These are phyloP conservation scores for Drosophila parvula DNA, from an alignment of 1,140 invertebrate genomes.

Conservation along the genomic window DNA sequence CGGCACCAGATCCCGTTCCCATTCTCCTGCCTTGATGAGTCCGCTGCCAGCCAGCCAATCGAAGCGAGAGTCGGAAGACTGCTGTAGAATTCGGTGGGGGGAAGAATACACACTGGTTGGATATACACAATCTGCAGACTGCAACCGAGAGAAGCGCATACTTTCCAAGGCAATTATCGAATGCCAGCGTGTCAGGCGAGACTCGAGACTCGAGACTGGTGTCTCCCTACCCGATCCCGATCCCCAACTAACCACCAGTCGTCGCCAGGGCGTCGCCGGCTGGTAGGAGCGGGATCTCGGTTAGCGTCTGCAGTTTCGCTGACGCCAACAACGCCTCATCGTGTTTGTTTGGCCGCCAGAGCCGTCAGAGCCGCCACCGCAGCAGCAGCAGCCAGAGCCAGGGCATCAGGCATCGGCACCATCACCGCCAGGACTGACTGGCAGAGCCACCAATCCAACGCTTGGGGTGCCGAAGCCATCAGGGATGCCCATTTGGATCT, in stretches of 20 bases:
- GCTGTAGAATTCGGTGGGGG: background rate
- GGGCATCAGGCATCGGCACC: slow-evolving; percentile 11
- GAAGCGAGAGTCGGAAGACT: slow-evolving; percentile 37
- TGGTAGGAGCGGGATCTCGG: slow-evolving; percentile 11
- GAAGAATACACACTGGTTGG: slow-evolving; percentile 8
- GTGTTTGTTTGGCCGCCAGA: slow-evolving; percentile 78
- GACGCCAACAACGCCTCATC: slow-evolving; percentile 82
- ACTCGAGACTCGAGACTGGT: background rate
- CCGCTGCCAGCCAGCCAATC: slow-evolving; percentile 67
- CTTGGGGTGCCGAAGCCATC: background rate
- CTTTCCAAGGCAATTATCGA: slow-evolving; percentile 82
- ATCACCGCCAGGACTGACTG: slow-evolving; percentile 2
- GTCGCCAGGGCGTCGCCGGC: slow-evolving; percentile 54
- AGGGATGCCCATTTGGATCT: slow-evolving; percentile 20
- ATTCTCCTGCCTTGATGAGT: background rate
- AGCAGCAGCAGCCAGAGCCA: slow-evolving; percentile 44
- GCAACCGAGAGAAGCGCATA: slow-evolving; percentile 63
- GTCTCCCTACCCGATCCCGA: slow-evolving; percentile 1
- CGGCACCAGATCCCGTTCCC: slow-evolving; percentile 3
- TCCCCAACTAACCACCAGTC: slow-evolving; percentile 9
- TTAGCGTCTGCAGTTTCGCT: slow-evolving; percentile 36
- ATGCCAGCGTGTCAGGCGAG: slow-evolving; percentile 71
- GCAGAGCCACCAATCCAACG: slow-evolving; percentile 50
- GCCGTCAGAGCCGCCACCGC: slow-evolving; percentile 79
- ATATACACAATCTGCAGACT: slow-evolving; percentile 5